These are phyloP conservation scores for Drosophila subsilvestris DNA, from an alignment of 2,888 invertebrate species.

Conservation along the genomic window DNA sequence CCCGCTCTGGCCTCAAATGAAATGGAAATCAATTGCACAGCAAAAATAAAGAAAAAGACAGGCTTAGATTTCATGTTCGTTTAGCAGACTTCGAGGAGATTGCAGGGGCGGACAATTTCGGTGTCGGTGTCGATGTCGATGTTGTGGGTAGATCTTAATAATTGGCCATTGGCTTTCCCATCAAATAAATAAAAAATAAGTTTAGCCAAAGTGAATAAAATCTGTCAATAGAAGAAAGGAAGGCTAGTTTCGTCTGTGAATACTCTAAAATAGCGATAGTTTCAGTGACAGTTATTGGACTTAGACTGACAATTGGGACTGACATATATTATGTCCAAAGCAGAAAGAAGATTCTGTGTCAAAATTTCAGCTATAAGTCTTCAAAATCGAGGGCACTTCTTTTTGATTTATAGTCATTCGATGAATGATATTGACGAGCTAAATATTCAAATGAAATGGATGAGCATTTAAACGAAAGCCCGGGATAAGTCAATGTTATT, in stretches of 20 bases:
- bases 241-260: not conserved
- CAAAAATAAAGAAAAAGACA: not conserved
- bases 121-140: constrained; percentile 32
- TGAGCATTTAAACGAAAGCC: no score
- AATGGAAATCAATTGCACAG: constrained; percentile 66
- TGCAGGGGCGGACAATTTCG: constrained; percentile 24
- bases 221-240: constrained; percentile 35
- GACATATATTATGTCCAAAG: no score
- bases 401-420: not conserved
- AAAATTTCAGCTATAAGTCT: no score
- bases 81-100: constrained; percentile 50
- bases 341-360: no score
- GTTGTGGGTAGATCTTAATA: constrained; percentile 45
- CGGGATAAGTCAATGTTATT: no score
- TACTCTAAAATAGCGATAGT: not conserved
- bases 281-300: not conserved
- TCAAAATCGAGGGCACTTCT: not conserved
- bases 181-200: constrained; percentile 7
- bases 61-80: constrained; percentile 53
- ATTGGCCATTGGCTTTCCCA: constrained; percentile 61
- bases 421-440: constrained; percentile 1
- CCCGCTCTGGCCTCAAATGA: constrained; percentile 59
- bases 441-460: not conserved
- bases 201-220: constrained; percentile 20
- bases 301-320: not conserved